A percentile compares a stretch with the other conserved stretches of the same genome.
Conservation (phyloP, 2,888 invertebrate genomes). For the Dorcus hopei region DNA sequence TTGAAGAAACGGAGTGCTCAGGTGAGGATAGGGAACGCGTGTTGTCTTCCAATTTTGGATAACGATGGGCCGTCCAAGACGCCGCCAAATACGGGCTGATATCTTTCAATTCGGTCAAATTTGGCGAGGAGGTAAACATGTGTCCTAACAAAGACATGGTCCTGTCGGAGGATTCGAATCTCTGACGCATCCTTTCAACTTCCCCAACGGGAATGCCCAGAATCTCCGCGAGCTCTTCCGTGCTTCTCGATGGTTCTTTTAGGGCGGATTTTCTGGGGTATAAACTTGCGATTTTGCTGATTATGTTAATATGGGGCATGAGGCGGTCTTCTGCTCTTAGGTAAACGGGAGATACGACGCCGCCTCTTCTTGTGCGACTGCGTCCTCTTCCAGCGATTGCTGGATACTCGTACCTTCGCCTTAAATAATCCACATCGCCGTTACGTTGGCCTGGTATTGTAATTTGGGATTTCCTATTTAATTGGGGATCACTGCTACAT, state of each 20-base stretch:
- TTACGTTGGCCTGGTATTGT: slow-evolving; percentile 47
- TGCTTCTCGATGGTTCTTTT: slow-evolving; percentile 29
- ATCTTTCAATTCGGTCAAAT: slow-evolving; percentile 71
- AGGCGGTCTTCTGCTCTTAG: slow-evolving; percentile 67
- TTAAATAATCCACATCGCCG: slow-evolving; percentile 60
- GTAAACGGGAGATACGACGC: slow-evolving; percentile 63
- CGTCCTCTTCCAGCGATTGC: slow-evolving; percentile 50
- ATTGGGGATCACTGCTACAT: slow-evolving; percentile 77
- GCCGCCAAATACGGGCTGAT: slow-evolving; percentile 77
- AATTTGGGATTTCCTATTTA: slow-evolving; percentile 57
- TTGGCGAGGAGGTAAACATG: slow-evolving; percentile 78
- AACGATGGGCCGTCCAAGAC: slow-evolving; percentile 77
- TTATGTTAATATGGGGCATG: slow-evolving; percentile 89
- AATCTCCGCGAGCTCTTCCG: slow-evolving; percentile 43
- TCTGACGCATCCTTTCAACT: slow-evolving; percentile 68
- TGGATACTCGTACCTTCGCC: slow-evolving; percentile 59
- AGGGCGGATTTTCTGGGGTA: slow-evolving; percentile 42
- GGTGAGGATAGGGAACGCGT: slow-evolving; percentile 61
- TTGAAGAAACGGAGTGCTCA: slow-evolving; percentile 37
- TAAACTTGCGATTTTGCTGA: slow-evolving; percentile 74
- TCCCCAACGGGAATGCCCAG: slow-evolving; percentile 58
- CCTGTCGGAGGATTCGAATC: slow-evolving; percentile 62
- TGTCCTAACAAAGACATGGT: slow-evolving; percentile 66
- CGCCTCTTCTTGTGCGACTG: slow-evolving; percentile 49
- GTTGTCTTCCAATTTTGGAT: slow-evolving; percentile 68